Conservation (phyloP, 2,113 vertebrate genomes). For the Psittacus erithacus region DNA sequence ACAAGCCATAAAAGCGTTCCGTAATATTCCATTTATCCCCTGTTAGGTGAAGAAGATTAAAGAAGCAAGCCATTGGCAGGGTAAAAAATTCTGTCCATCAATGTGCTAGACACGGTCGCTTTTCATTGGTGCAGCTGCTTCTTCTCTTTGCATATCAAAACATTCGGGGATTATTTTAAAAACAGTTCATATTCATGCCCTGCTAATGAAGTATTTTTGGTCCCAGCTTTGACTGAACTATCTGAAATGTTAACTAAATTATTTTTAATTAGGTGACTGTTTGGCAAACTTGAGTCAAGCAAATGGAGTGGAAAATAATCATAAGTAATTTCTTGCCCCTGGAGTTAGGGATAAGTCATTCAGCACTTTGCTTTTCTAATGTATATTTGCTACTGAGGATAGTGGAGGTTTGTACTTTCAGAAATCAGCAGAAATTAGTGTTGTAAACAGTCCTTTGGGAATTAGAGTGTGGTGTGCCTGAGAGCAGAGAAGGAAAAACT, state of each 20-base stretch:
- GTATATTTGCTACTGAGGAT: rapidly evolving
- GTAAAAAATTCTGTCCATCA: not conserved
- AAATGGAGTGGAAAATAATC: not conserved
- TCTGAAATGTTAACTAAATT: not conserved
- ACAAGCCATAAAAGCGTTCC: not conserved
- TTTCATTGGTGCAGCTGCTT: rapidly evolving
- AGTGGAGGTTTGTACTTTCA: rapidly evolving
- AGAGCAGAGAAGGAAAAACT: not conserved
- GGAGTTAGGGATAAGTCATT: rapidly evolving
- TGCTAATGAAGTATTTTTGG: not conserved
- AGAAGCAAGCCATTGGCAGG: not conserved
- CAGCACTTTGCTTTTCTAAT: not conserved
- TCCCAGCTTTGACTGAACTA: not conserved
- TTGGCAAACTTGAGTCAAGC: not conserved
- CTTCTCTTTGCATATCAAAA: not conserved
- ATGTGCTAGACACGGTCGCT: not conserved
- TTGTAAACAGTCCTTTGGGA: not conserved
- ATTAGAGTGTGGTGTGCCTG: rapidly evolving
- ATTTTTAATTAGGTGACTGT: rapidly evolving
- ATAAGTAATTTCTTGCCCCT: not conserved
- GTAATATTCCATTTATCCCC: not conserved
- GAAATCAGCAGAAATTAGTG: rapidly evolving
- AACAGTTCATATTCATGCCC: too few species aligned
- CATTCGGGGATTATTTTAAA: not conserved
- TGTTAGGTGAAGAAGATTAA: not conserved